A percentile compares a stretch with the other conserved stretches of the same genome.
These are phyloP conservation scores for Galaxea fascicularis DNA, from an alignment of 92 coral and sea anemone genomes.

Conservation along the genomic window DNA sequence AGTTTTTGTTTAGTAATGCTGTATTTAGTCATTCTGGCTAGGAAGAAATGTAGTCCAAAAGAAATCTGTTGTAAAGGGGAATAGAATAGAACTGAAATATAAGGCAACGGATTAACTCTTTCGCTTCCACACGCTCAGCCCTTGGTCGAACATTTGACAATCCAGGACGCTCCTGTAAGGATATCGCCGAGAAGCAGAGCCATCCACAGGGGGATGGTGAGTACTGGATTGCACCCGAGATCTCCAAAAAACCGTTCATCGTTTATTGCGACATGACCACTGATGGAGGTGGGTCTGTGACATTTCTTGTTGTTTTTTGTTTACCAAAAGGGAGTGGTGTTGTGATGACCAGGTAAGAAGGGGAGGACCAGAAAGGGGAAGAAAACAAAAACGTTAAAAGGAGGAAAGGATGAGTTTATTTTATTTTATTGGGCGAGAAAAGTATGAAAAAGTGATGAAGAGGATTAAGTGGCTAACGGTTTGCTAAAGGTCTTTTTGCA, in stretches of 20 bases:
- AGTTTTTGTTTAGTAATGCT: too few species aligned
- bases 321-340: too few species aligned
- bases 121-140: neutral
- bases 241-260: neutral
- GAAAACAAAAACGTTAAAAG: too few species aligned
- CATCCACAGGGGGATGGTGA: slow-evolving; percentile 9
- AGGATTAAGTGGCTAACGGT: too few species aligned
- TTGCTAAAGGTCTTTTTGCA: too few species aligned
- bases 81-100: too few species aligned
- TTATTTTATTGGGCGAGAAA: too few species aligned
- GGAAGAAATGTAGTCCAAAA: too few species aligned
- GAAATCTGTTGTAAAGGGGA: too few species aligned
- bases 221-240: slow-evolving; percentile 25
- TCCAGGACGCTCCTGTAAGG: slow-evolving; percentile 22
- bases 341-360: neutral
- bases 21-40: too few species aligned
- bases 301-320: neutral
- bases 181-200: slow-evolving; percentile 4
- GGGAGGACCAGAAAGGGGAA: neutral
- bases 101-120: neutral
- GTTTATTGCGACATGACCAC: slow-evolving; percentile 20
- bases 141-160: neutral
- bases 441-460: too few species aligned
- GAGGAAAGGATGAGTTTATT: too few species aligned
- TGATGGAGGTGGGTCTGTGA: slow-evolving; percentile 4